Evolutionary conservation across 2,888 invertebrate genomes (phyloP), one percentile per base, ranked within the genome.

Genomic region (Lysandra bellargus): DNA sequence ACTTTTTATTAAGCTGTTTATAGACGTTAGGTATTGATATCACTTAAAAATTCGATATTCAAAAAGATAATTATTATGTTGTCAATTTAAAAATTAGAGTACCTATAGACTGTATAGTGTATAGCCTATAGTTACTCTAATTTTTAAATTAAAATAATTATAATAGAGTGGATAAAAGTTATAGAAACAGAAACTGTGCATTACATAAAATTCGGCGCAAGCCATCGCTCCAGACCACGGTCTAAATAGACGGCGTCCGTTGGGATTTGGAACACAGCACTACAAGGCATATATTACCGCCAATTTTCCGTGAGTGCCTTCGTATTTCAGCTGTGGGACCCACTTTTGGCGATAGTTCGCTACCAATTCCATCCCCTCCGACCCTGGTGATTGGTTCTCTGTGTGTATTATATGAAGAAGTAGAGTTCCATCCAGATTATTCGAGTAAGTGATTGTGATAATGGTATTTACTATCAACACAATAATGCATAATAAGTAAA

Each of bases 301-400:
- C 69, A 69, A 69, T 69, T 69, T 69, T 69, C 69, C 69, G 69
- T 69, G 69, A 69, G 69, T 69, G 69, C 69, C 33, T 69, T 69
- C 69, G 69, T 69, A 37, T 69, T 69, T 69, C 69, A 69, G 69
- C 69, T 69, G 14, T 69, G 69, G 69, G 69, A 69, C 69, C 33
- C 14, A 69, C 69, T 69, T 69, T 69, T 69, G 69, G 33, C 69
- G 69, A 37, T 69, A 69, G 33, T 69, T 69, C 69, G 69, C 33
- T 69, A 69, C 69, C 69, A 69, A 69, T 69, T 69, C 69, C 33
- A 37, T 69, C 33, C 69, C 1, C 30, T 33, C 14, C 33, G 69
- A 69, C 14, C 69, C 69, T 69, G 17, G 33, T 69, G 14, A 69
- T 69, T 69, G 33, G 17, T 33, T 33, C 14, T 33, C 69, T 69